These are phyloP conservation scores for Ischnus inquisitorius DNA, from an alignment of 2,888 invertebrate genomes.

Conservation along the genomic window DNA sequence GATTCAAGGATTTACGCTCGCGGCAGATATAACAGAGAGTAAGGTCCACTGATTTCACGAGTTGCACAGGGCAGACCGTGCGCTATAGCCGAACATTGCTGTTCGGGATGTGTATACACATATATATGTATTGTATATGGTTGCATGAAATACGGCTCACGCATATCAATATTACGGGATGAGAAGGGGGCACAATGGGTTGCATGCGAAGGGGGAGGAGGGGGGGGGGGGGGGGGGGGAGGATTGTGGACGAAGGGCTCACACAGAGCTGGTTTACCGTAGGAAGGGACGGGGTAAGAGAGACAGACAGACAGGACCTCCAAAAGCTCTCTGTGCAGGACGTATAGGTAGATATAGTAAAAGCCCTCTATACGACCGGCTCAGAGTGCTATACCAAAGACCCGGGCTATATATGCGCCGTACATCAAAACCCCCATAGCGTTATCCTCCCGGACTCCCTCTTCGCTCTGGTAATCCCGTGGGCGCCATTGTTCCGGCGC, in stretches of 20 bases:
- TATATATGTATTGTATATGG: constrained; percentile 22
- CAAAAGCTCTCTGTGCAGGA: constrained; percentile 51
- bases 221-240: constrained; percentile 7
- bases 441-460: constrained; percentile 33
- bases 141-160: constrained; percentile 69
- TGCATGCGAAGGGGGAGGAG: constrained; percentile 23
- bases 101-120: constrained; percentile 16
- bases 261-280: not conserved
- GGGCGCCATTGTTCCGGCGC: constrained; percentile 56
- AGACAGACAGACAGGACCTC: constrained; percentile 45
- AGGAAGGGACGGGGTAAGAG: constrained; percentile 37
- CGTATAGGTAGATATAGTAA: constrained; percentile 43
- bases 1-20: constrained; percentile 36
- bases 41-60: constrained; percentile 33
- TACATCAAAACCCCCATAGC: constrained; percentile 63
- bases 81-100: constrained; percentile 23
- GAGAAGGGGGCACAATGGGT: constrained; percentile 33
- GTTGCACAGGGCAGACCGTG: constrained; percentile 19
- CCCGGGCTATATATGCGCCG: constrained; percentile 45
- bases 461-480: constrained; percentile 65
- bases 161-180: constrained; percentile 73
- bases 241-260: constrained; percentile 7
- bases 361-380: constrained; percentile 26
- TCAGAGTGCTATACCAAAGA: constrained; percentile 43
- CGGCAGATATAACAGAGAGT: constrained; percentile 22